Base-by-base conservation (phyloP, 2,113 vertebrate genomes). In the Atrichornis clamosus region DNA sequence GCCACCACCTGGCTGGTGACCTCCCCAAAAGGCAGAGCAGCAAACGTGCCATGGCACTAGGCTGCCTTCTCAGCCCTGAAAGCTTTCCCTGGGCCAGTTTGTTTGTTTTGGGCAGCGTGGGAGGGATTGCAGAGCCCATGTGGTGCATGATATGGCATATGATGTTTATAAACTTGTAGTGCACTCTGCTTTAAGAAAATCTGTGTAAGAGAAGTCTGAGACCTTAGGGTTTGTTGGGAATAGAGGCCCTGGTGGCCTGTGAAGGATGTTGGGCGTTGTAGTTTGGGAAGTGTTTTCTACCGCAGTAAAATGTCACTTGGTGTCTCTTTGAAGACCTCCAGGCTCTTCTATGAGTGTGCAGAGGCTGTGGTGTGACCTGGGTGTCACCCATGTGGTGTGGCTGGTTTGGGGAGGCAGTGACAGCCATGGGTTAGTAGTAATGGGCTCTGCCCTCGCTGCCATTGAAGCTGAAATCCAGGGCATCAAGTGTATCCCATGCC, bases 401-500 rank as follows among this genome's bases (percentile, higher is more conserved):
- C 28, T 1, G 6, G 14, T 24, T 60, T 80, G 41, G 11, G 10
- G 17, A 47, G 32, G 12, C 35, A 50, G 35, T 33, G 55, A 53
- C 13, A 59, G 76, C 14, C 7, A 0, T 27, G 7, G 5, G 0
- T 0, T 52, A 35, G 24, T 37, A 8, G 7, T 1, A 10, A 47
- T 3, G 15, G 8, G 6, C 26, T 86, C n/a, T 83, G 68, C 32
- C 32, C 39, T 81, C 0, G 0, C 15, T 3, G 1, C 8, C 18
- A 1, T 11, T 22, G 52, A 55, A 59, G 41, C 8, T 37, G 68
- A 69, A 76, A 52, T 73, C 10, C 41, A 58, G 33, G 22, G 11
- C 15, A 49, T 62, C 35, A 22, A 2, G 4, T 17, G 18, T 13
- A 9, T 41, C 67, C 3, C 26, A 32, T 1, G 3, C 20, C 55